Conservation (phyloP, 2,797 vertebrate genomes). For the Lindbergichthys nudifrons region DNA sequence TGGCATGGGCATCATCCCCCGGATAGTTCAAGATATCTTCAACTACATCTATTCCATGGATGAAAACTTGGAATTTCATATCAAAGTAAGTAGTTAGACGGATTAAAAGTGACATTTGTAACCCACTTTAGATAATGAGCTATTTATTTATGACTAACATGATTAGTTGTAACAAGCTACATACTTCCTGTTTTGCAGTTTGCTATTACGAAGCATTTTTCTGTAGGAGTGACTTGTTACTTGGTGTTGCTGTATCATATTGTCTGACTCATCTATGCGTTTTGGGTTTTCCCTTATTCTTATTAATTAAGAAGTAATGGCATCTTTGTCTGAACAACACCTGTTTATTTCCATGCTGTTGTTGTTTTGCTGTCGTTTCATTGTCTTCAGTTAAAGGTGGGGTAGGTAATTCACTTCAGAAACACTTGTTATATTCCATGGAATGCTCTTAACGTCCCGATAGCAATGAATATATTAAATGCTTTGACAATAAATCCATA, state of each 20-base stretch:
- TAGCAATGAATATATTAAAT: too few species aligned
- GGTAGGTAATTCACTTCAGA: too few species aligned
- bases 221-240: background rate
- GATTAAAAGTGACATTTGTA: background rate
- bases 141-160: background rate
- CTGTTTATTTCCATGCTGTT: background rate
- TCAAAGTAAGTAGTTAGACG: slow-evolving; percentile 84
- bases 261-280: background rate
- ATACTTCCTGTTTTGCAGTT: slow-evolving; percentile 13
- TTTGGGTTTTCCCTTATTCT: background rate
- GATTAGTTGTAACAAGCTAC: background rate
- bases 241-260: slow-evolving; percentile 21
- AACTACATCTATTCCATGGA: slow-evolving; percentile 99
- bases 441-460: too few species aligned
- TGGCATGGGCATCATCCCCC: slow-evolving; percentile 97
- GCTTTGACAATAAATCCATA: too few species aligned
- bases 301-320: background rate
- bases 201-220: slow-evolving; percentile 6
- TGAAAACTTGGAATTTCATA: slow-evolving; percentile 99
- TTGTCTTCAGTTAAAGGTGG: too few species aligned
- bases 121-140: background rate
- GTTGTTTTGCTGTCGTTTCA: slow-evolving; percentile 1
- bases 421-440: too few species aligned
- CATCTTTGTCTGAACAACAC: slow-evolving; percentile 2
- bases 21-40: slow-evolving; percentile 99